phyloP scores from a whole-genome alignment of 2,888 invertebrate genomes.

The Tineola bisselliella region DNA sequence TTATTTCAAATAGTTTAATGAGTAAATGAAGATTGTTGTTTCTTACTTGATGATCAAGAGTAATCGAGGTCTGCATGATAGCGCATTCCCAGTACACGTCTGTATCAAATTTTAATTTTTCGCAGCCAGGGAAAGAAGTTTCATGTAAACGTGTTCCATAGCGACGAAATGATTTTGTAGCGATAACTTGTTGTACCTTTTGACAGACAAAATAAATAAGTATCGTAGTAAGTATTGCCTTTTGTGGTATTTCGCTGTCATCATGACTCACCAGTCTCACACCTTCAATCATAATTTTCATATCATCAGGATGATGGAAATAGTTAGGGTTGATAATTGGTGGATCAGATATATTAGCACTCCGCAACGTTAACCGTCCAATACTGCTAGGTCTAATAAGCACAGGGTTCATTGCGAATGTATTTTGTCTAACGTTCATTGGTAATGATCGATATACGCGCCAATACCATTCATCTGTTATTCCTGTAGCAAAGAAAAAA shows the following conservation, averaged over 20 bases:
- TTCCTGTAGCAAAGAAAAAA: slow-evolving; percentile 34
- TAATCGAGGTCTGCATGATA: slow-evolving; percentile 74
- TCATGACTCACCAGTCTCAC: slow-evolving; percentile 74
- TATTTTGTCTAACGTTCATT: slow-evolving; percentile 44
- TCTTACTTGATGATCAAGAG: slow-evolving; percentile 73
- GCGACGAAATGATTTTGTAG: slow-evolving; percentile 44
- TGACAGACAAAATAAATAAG: slow-evolving; percentile 15
- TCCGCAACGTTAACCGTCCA: slow-evolving; percentile 76
- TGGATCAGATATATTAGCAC: slow-evolving; percentile 76
- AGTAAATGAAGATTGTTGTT: background rate
- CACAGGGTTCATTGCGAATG: slow-evolving; percentile 78
- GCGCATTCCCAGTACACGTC: slow-evolving; percentile 81
- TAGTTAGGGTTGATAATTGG: slow-evolving; percentile 87
- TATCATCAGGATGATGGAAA: slow-evolving; percentile 76
- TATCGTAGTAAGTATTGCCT: background rate
- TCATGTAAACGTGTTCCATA: slow-evolving; percentile 44
- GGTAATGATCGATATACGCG: slow-evolving; percentile 63
- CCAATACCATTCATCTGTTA: slow-evolving; percentile 70
- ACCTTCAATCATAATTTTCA: slow-evolving; percentile 78
- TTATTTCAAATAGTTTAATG: background rate
- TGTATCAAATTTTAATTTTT: slow-evolving; percentile 66
- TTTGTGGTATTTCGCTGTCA: too few species aligned
- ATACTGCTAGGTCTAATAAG: slow-evolving; percentile 78
- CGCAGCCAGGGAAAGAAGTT: slow-evolving; percentile 75
- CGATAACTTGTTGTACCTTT: slow-evolving; percentile 44